phyloP scores from a whole-genome alignment of 2,797 vertebrate species.

The Esox masquinongy region DNA sequence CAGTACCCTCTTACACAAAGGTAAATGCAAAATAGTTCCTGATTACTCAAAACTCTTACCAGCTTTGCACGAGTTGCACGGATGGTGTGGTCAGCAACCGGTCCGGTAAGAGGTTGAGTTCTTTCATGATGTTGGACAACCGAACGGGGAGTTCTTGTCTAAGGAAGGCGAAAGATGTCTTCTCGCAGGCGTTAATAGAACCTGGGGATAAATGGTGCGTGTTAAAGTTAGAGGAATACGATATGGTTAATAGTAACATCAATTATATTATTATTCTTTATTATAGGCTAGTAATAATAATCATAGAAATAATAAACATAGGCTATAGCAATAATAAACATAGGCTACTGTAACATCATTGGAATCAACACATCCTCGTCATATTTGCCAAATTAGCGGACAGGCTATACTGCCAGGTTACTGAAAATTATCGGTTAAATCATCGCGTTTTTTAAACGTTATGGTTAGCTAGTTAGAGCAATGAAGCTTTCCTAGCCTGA shows the following conservation, averaged over 20 bases:
- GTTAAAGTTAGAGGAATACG: background rate
- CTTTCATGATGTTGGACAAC: constrained; percentile 90
- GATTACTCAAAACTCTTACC: background rate
- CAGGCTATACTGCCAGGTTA: background rate
- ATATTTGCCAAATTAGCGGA: background rate
- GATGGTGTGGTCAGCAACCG: constrained; percentile 85
- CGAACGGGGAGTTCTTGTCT: constrained; percentile 89
- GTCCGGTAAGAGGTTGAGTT: constrained; percentile 87
- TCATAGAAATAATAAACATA: background rate
- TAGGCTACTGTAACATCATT: too few relatives aligned
- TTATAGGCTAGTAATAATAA: background rate
- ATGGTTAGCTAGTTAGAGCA: background rate
- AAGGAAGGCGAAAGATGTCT: constrained; percentile 88
- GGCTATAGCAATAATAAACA: background rate
- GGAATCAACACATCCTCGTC: background rate
- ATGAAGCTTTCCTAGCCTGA: background rate
- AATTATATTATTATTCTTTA: background rate
- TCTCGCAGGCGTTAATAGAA: constrained; percentile 80
- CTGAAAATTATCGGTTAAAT: background rate
- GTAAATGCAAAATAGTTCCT: constrained; percentile 75
- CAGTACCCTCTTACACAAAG: background rate
- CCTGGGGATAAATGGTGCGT: constrained; percentile 20
- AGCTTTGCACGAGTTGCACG: constrained; percentile 84
- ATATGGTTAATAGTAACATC: background rate
- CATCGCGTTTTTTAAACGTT: background rate